Percentiles rank a stretch among this genome's conserved stretches.
phyloP scores from a whole-genome alignment of 2,888 invertebrate species.

The Slavum lentiscoides region DNA sequence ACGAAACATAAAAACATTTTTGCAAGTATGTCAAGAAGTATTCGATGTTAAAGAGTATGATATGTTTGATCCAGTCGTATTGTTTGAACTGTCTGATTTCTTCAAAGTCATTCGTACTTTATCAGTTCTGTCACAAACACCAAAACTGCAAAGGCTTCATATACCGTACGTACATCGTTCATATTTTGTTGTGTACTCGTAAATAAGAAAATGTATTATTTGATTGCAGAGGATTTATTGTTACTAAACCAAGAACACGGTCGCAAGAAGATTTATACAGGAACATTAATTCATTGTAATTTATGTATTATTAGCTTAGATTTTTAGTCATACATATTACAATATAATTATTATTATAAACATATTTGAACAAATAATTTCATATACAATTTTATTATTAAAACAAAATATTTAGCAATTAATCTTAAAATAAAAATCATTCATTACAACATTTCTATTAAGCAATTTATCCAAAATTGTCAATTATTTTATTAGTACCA shows the following conservation, averaged over 20 bases:
- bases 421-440: too few species aligned
- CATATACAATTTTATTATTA: neutral
- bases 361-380: too few species aligned
- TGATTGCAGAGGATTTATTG: conserved; percentile 77
- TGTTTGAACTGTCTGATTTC: conserved; percentile 94
- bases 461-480: too few species aligned
- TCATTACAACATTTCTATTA: too few species aligned
- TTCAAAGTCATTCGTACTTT: conserved; percentile 89
- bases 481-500: conserved; percentile 5
- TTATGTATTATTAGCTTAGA: neutral
- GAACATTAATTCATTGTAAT: conserved; percentile 76
- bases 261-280: conserved; percentile 85
- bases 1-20: conserved; percentile 91
- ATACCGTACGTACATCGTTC: conserved; percentile 70
- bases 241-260: conserved; percentile 70
- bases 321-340: too few species aligned
- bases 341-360: too few species aligned
- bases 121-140: conserved; percentile 82
- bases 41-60: conserved; percentile 85
- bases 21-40: conserved; percentile 79
- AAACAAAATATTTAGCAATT: neutral
- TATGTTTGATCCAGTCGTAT: conserved; percentile 91
- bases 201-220: conserved; percentile 36
- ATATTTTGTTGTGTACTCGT: neutral
- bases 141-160: conserved; percentile 69